Base-by-base conservation (phyloP, 2,113 vertebrate species). In the Nematolebias whitei region DNA sequence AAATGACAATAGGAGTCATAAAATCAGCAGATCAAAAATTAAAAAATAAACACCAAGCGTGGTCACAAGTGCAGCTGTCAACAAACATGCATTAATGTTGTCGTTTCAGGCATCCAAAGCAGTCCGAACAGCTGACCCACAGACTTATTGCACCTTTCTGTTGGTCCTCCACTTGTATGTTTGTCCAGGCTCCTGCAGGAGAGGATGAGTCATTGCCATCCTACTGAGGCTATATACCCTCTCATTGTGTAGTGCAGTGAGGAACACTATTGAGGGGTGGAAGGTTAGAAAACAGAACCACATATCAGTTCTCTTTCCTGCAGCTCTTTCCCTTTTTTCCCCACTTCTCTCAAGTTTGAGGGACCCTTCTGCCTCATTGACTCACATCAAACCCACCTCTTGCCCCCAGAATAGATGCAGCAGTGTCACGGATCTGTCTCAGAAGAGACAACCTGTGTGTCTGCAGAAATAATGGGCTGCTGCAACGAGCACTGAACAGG, bases 131-230 rank as follows among this genome's bases (percentile, higher is more conserved):
- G 55, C 68, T 67, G 44, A 71, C 83, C 86, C 32, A 7, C 26
- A 35, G 26, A 72, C 63, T 86, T 76, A 80, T 58, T 68, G 32
- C 29, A 59, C 43, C 63, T 58, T 50, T 84, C 77, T 68, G 38
- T 43, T 56, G n/a, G 22, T 57, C 60, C 41, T n/a, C 48, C 16
- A 7, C 32, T 49, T 67, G 65, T 65, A 71, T 80, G 45, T 67
- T 68, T 64, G 20, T 68, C 61, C 57, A 58, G 39, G 69, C 65
- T 39, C 41, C 55, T 24, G 56, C 38, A 40, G 63, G 58, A 79
- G 67, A 47, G 71, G 77, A 71, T 89, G 84, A 89, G 68, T 87
- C 86, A 88, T 86, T 76, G 14, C 47, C 29, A 51, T 70, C 74
- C 71, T 55, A 65, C 58, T 19, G 1, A 60, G 54, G 75, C 73